Conservation (phyloP, 1,140 invertebrate species). For the Latrodectus geometricus region DNA sequence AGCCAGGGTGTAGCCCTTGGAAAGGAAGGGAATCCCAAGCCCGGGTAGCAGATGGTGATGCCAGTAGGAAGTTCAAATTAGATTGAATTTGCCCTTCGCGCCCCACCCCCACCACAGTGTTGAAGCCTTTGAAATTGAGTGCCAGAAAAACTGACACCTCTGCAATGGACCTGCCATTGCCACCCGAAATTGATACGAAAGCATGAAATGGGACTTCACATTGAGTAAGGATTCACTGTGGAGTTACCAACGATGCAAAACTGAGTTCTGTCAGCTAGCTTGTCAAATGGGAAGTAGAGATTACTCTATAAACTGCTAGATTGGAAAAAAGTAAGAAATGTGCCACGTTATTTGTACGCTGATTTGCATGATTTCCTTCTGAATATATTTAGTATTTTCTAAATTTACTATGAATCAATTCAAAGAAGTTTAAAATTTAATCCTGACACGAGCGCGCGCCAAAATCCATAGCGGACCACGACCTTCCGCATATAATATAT, state of each 20-base stretch:
- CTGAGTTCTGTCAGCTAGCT: not conserved
- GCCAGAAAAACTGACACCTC: conserved; percentile 5
- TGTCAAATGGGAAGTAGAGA: too few species aligned
- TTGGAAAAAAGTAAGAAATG: too few species aligned
- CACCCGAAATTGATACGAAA: not conserved
- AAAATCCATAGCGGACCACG: too few species aligned
- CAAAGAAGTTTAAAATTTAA: too few species aligned
- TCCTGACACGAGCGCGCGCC: too few species aligned
- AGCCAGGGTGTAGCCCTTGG: not conserved
- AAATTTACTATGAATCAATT: too few species aligned
- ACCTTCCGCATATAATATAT: too few species aligned
- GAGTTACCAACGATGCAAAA: not conserved
- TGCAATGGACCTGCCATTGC: not conserved
- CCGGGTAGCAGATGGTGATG: conserved; percentile 1
- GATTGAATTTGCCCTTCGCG: not conserved
- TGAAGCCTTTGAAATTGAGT: conserved; percentile 5
- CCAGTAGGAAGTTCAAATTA: conserved; percentile 7
- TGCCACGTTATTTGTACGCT: too few species aligned
- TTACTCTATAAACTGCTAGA: too few species aligned
- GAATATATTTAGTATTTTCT: too few species aligned
- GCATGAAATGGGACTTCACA: not conserved
- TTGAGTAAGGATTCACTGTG: not conserved
- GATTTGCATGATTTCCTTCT: too few species aligned
- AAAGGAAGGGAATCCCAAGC: not conserved
- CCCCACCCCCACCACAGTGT: not conserved